Evolutionary conservation across 2,888 invertebrate species (phyloP).

Genomic region (Drosophila monieri): DNA sequence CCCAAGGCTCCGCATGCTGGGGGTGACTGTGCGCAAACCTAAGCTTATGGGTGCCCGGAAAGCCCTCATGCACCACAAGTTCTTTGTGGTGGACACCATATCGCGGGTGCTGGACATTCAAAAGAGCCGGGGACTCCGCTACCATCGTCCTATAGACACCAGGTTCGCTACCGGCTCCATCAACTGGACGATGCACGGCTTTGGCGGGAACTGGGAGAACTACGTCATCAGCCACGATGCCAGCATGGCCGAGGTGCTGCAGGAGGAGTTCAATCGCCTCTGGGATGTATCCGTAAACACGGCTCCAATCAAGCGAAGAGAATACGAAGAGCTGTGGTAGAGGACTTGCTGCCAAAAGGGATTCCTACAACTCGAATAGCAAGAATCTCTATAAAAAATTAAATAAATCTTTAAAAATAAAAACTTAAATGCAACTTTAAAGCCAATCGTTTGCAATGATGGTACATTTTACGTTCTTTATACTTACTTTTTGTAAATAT

Average conservation of each 20-base stretch:
- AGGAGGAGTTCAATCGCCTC: neutral
- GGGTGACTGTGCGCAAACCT: neutral
- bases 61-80: conserved; percentile 2
- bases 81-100: neutral
- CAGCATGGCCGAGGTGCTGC: neutral
- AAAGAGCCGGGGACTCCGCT: neutral
- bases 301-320: neutral
- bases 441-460: no score
- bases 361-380: no score
- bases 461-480: no score
- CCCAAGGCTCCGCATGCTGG: neutral
- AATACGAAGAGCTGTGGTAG: neutral
- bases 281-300: neutral
- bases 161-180: neutral
- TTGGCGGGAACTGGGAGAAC: neutral
- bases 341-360: neutral
- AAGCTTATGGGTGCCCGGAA: no score
- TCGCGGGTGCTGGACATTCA: neutral
- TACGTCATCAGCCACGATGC: neutral
- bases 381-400: no score
- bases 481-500: no score
- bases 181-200: neutral
- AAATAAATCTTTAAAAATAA: no score
- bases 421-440: no score
- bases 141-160: neutral